Conservation (phyloP, 2,888 invertebrate genomes). For the Agrochola lota region DNA sequence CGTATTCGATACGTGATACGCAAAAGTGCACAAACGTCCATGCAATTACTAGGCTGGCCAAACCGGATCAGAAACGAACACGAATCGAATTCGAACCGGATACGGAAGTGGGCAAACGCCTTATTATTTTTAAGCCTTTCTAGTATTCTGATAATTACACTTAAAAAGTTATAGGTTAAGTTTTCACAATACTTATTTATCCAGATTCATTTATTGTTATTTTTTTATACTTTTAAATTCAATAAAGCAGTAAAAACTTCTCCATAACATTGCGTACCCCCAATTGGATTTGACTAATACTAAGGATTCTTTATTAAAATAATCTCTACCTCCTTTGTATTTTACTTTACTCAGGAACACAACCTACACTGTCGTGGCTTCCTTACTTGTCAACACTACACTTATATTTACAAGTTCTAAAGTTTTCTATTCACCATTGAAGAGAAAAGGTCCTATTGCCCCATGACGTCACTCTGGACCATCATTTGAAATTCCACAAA, state of each 20-base stretch:
- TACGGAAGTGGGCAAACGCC: no score
- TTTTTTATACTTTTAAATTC: not conserved
- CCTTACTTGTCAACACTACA: not conserved
- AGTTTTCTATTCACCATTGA: no score
- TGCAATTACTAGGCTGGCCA: no score
- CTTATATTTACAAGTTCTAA: not conserved
- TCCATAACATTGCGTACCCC: no score
- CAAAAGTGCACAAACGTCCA: no score
- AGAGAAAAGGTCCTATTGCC: not conserved
- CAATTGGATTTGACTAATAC: not conserved
- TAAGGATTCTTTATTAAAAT: not conserved
- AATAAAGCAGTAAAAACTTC: not conserved
- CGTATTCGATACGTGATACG: no score
- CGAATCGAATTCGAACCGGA: no score
- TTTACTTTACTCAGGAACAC: not conserved
- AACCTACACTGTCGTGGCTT: not conserved
- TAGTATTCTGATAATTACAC: no score
- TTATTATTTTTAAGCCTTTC: no score
- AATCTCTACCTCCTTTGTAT: not conserved
- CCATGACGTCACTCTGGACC: slow-evolving; percentile 54
- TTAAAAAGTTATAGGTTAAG: no score
- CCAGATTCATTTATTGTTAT: not conserved
- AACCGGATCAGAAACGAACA: no score
- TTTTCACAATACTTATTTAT: not conserved
- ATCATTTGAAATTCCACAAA: slow-evolving; percentile 77